Evolutionary conservation across 64 coral and sea anemone species (phyloP).

Genomic region (Dendronephthya gigantea): DNA sequence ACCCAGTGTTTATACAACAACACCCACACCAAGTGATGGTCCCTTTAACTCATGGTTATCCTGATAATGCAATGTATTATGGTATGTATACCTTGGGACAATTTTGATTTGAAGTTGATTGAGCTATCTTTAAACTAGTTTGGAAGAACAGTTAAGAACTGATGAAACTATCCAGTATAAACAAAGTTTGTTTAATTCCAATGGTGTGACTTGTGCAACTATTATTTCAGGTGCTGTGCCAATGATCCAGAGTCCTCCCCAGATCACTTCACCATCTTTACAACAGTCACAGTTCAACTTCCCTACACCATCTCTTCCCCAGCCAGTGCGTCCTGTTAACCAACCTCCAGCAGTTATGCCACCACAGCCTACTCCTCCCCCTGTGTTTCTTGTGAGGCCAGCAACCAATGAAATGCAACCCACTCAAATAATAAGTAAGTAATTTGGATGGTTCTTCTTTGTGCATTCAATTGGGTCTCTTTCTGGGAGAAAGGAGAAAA

Average conservation of each 20-base stretch:
- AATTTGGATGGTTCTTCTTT: no score
- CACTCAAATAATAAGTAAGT: neutral
- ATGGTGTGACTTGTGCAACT: neutral
- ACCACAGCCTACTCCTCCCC: neutral
- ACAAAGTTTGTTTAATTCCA: no score
- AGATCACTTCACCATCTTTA: neutral
- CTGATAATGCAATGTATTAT: neutral
- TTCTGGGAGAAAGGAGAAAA: no score
- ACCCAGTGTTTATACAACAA: neutral
- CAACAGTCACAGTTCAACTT: neutral
- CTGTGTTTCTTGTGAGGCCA: neutral
- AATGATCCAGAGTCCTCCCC: slow-evolving; percentile 1
- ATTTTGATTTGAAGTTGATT: no score
- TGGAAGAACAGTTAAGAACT: no score
- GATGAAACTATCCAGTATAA: neutral
- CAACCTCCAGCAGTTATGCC: neutral
- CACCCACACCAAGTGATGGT: neutral
- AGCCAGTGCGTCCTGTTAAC: neutral
- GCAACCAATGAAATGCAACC: neutral
- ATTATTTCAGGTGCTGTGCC: neutral
- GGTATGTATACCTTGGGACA: no score
- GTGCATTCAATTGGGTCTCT: no score
- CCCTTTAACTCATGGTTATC: neutral
- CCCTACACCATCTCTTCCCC: neutral
- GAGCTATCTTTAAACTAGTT: no score